Base-by-base conservation (phyloP, 2,888 invertebrate species). In the Diaphora mendica region DNA sequence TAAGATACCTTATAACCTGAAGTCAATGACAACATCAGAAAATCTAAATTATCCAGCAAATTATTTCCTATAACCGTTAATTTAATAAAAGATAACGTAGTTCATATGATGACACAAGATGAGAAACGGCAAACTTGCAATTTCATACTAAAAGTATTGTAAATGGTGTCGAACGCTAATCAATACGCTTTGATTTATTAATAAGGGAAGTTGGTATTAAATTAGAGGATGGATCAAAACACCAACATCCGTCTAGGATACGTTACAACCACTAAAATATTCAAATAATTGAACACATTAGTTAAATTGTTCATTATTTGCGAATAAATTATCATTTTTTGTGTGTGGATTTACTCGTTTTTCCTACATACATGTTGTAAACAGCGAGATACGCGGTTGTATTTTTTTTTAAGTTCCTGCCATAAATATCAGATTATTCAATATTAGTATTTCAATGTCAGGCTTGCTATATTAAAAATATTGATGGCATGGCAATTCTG, bases 151-250 rank as follows among this genome's bases (percentile, higher is more conserved):
- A 59, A 68, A 17, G 30, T 30, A 23, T 23, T 11, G 33, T 33
- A 39, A 51, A 26, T 26, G 20, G 51, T 17, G 33, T 76, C 35
- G 15, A 64, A 42, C 13, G 23, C 44, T 35, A 51, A 67, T 67
- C 13, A 67, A 35, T 64, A 73, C 48, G 69, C 44, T 67, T 72
- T 64, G 39, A 30, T 30, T 55, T 42, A 59, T 35, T 55, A 62
- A 72, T 64, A 65, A 30, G 78, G 81, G 81, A 82, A 79, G 79
- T 76, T 74, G 74, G 73, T 75, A 75, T 13, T 51, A 5, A 51
- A n/a, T 68, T 33, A 30, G 74, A 80, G 77, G 79, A 77, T 74
- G 73, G 59, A 72, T 68, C 76, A 79, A 72, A 81, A 75, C 65
- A 70, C 20, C 62, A 42, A 73, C 74, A 65, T 82, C 82, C 82